Evolutionary conservation across 2,888 invertebrate genomes (phyloP).

Genomic region (Drosophila flavopinicola): DNA sequence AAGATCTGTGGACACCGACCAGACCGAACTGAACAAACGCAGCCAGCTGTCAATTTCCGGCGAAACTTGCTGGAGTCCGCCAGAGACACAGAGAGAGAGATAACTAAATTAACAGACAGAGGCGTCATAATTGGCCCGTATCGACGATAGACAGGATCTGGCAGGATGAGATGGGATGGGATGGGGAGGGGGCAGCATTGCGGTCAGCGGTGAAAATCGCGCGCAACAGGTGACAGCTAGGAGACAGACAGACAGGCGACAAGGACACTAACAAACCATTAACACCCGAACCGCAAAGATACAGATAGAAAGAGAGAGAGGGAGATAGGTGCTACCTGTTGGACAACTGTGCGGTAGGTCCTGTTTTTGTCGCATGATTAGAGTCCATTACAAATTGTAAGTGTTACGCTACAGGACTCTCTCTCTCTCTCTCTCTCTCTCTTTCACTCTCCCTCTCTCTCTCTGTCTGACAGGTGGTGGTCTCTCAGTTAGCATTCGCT

Average conservation of each 20-base stretch:
- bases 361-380: constrained; percentile 72
- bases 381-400: constrained; percentile 77
- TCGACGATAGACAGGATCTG: too few species aligned
- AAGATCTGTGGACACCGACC: constrained; percentile 66
- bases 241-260: constrained; percentile 8
- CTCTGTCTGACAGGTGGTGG: constrained; percentile 49
- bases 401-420: constrained; percentile 69
- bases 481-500: constrained; percentile 36
- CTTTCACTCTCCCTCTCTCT: too few species aligned
- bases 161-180: too few species aligned
- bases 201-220: constrained; percentile 33
- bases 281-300: constrained; percentile 72
- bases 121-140: constrained; percentile 59
- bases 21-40: too few species aligned
- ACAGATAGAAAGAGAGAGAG: background rate
- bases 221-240: constrained; percentile 43
- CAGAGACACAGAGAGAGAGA: constrained; percentile 54
- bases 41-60: constrained; percentile 65
- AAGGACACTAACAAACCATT: constrained; percentile 76
- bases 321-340: constrained; percentile 58
- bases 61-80: constrained; percentile 56
- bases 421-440: too few species aligned
- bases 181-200: constrained; percentile 20
- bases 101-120: constrained; percentile 71
- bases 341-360: constrained; percentile 71